Conservation (phyloP, 2,888 invertebrate genomes). For the Oconnorella tubifera region DNA sequence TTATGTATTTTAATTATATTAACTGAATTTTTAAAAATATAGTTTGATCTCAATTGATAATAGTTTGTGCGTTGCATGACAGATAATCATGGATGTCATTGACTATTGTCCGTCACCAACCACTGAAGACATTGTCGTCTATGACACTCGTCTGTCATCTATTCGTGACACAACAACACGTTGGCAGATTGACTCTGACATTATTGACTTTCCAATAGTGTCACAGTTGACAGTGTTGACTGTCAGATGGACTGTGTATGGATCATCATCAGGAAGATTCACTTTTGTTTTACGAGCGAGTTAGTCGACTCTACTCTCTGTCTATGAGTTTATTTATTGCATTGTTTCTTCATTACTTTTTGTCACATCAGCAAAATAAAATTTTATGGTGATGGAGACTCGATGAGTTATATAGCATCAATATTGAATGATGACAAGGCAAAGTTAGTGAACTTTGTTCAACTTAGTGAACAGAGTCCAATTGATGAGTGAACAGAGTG, state of each 20-base stretch:
- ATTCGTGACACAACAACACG: slow-evolving; percentile 16
- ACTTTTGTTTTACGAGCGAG: slow-evolving; percentile 48
- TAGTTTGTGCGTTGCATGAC: slow-evolving; percentile 35
- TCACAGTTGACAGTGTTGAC: slow-evolving; percentile 62
- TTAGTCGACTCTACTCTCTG: no score
- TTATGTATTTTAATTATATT: no score
- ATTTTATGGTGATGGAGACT: no score
- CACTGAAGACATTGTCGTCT: slow-evolving; percentile 49
- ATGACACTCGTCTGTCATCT: slow-evolving; percentile 31
- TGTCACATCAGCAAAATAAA: no score
- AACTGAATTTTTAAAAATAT: no score
- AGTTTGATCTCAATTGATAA: background rate
- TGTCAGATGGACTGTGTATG: slow-evolving; percentile 46
- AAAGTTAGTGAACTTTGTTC: no score
- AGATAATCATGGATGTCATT: slow-evolving; percentile 49
- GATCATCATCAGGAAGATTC: slow-evolving; percentile 46
- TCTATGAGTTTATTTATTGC: no score
- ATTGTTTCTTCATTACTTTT: no score
- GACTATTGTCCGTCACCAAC: slow-evolving; percentile 49
- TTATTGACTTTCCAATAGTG: slow-evolving; percentile 83
- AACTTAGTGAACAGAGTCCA: no score
- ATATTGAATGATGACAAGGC: no score
- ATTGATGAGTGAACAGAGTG: no score
- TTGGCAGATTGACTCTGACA: slow-evolving; percentile 64
- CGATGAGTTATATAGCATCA: no score